These are phyloP conservation scores for Artibeus lituratus DNA, from an alignment of 2,797 vertebrate species.

Conservation along the genomic window DNA sequence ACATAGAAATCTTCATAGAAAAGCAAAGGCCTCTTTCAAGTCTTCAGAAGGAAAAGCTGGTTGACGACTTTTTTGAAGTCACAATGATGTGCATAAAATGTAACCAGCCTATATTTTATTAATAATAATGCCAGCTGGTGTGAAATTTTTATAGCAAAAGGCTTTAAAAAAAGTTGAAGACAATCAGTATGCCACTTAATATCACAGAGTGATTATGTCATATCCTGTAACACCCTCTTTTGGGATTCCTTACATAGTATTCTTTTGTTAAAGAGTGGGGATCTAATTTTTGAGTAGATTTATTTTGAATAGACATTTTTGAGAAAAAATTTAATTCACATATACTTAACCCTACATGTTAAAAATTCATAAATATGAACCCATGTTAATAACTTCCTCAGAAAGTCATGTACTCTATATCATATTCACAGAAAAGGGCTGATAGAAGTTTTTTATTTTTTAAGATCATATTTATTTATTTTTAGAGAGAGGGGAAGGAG, in stretches of 20 bases:
- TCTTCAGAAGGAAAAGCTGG: background rate
- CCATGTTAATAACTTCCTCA: background rate
- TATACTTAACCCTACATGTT: background rate
- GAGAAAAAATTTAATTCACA: background rate
- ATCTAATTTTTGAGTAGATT: background rate
- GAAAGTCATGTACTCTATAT: background rate
- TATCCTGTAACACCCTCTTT: background rate
- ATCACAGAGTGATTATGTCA: background rate
- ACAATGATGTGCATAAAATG: background rate
- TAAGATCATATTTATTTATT: no score
- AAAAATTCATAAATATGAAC: background rate
- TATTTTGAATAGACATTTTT: slow-evolving; percentile 4
- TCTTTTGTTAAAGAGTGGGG: background rate
- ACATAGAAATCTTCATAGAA: background rate
- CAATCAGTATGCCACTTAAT: background rate
- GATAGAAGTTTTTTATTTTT: background rate
- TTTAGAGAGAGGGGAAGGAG: no score
- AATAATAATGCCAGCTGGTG: background rate
- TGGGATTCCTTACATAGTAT: background rate
- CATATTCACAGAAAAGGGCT: background rate
- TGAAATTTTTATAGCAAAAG: slow-evolving; percentile 7
- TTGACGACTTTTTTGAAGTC: background rate
- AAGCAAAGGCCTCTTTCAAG: background rate
- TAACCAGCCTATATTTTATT: background rate
- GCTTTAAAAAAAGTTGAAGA: background rate